Evolutionary conservation across 2,888 invertebrate genomes (phyloP).

Genomic region (Sinodicranocentrus sp.): DNA sequence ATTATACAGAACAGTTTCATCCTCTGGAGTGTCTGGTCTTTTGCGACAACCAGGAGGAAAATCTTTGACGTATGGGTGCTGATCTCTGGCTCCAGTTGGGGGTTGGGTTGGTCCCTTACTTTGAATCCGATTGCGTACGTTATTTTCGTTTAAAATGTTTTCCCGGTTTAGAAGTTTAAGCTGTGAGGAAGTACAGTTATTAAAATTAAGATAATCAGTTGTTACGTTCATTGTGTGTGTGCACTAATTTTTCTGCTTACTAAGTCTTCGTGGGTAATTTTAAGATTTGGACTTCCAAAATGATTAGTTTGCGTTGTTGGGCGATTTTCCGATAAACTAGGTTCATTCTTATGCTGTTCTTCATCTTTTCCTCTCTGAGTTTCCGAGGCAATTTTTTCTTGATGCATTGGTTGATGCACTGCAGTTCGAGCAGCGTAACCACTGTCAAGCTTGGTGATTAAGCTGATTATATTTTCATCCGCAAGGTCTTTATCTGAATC

Average conservation of each 20-base stretch:
- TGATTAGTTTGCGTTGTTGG: neutral
- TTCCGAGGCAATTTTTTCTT: neutral
- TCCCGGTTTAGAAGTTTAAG: conserved; percentile 47
- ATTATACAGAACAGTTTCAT: neutral
- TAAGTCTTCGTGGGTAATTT: conserved; percentile 42
- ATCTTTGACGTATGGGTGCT: neutral
- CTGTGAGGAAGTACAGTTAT: neutral
- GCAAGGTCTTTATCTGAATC: neutral
- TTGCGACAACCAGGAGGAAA: neutral
- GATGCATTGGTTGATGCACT: conserved; percentile 29
- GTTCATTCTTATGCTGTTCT: conserved; percentile 31
- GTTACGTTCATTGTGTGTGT: neutral
- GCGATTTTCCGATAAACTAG: neutral
- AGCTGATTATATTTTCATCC: conserved; percentile 32
- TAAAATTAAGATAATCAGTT: neutral
- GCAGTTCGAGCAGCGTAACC: conserved; percentile 74
- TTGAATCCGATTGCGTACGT: conserved; percentile 25
- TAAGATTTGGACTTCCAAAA: conserved; percentile 27
- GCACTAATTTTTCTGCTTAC: neutral
- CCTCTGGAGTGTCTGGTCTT: neutral
- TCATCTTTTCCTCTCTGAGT: no score
- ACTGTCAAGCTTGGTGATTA: neutral
- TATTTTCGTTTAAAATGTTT: conserved; percentile 35
- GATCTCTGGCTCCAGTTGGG: neutral
- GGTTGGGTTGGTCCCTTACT: neutral